These are phyloP conservation scores for Sphenodon punctatus DNA, from an alignment of 2,797 vertebrate genomes.

Conservation along the genomic window DNA sequence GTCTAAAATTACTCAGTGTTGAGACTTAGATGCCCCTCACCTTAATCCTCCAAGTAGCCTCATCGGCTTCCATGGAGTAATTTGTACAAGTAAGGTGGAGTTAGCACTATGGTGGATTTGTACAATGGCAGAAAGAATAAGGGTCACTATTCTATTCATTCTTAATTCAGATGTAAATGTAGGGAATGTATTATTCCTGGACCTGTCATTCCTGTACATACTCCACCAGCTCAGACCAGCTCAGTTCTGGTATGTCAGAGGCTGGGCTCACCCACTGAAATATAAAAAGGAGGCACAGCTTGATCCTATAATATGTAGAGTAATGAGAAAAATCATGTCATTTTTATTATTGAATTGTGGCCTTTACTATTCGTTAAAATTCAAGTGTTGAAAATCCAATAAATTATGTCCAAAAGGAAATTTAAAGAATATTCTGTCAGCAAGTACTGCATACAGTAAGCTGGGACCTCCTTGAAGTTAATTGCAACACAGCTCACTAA, in stretches of 20 bases:
- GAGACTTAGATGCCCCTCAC: slow-evolving; percentile 36
- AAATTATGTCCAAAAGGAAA: slow-evolving; percentile 71
- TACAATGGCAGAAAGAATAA: not conserved
- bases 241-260: slow-evolving; percentile 23
- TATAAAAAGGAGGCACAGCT: slow-evolving; percentile 14
- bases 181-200: slow-evolving; percentile 26
- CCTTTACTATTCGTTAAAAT: slow-evolving; percentile 57
- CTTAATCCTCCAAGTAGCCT: slow-evolving; percentile 9
- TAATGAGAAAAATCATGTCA: slow-evolving; percentile 51
- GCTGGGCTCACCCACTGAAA: not conserved
- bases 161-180: slow-evolving; percentile 25
- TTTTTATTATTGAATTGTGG: slow-evolving; percentile 28
- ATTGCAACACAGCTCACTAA: slow-evolving; percentile 81
- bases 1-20: not conserved
- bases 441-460: slow-evolving; percentile 72
- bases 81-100: not conserved
- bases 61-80: no score
- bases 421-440: slow-evolving; percentile 71
- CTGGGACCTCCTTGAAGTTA: slow-evolving; percentile 81
- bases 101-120: not conserved
- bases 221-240: not conserved
- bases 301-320: not conserved
- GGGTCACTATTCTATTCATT: slow-evolving; percentile 30
- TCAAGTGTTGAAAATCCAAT: slow-evolving; percentile 66
- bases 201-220: no score